These are phyloP conservation scores for Phoxinus phoxinus DNA, from an alignment of 2,113 vertebrate genomes.

Conservation along the genomic window DNA sequence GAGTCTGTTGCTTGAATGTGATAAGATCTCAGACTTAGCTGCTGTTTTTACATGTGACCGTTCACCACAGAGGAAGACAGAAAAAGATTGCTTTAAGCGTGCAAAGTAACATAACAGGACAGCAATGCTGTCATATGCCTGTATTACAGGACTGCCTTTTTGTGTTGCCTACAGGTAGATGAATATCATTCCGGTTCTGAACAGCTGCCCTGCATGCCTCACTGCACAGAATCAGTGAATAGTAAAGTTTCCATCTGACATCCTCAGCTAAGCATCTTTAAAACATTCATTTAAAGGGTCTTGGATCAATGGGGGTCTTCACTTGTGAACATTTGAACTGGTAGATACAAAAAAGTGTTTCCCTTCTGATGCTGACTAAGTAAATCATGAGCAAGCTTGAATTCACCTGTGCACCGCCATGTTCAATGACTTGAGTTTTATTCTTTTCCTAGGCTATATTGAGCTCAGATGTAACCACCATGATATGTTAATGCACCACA, in stretches of 20 bases:
- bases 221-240: conserved; percentile 9
- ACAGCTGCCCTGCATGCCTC: background rate
- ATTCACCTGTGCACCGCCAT: background rate
- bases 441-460: background rate
- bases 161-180: background rate
- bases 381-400: background rate
- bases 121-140: background rate
- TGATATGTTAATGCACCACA: background rate
- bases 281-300: background rate
- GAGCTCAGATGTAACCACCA: background rate
- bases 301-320: background rate
- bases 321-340: background rate
- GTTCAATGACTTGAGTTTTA: background rate
- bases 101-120: background rate
- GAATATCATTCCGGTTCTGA: background rate
- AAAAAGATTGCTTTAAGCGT: background rate
- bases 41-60: conserved; percentile 14
- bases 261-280: background rate
- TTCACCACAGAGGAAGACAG: background rate
- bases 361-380: background rate
- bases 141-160: background rate
- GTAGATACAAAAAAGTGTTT: background rate
- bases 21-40: background rate
- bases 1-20: background rate
- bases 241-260: conserved; percentile 21